phyloP scores from a whole-genome alignment of 2,797 vertebrate genomes.

The Triplophysa bombifrons region DNA sequence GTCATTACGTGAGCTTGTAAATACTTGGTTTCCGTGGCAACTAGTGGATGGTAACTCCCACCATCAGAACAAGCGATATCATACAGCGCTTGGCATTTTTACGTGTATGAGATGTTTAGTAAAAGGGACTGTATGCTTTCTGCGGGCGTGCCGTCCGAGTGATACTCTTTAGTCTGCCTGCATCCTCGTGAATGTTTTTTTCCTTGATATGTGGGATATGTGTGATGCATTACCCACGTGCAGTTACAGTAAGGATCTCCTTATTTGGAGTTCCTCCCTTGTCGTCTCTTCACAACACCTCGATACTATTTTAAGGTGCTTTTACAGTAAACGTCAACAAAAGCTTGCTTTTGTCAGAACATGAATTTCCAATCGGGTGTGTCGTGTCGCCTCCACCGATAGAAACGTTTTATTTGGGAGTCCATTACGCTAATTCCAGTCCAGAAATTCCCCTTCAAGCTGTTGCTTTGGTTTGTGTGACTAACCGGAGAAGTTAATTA shows the following conservation, averaged over 20 bases:
- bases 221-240: conserved; percentile 10
- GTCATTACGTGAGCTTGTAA: neutral
- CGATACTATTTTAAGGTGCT: conserved; percentile 11
- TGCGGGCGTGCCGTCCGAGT: neutral
- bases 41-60: neutral
- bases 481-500: conserved; percentile 3
- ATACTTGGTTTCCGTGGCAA: neutral
- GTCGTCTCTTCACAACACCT: conserved; percentile 13
- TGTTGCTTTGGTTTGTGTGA: conserved; percentile 18
- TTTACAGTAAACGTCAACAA: neutral
- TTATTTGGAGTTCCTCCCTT: conserved; percentile 4
- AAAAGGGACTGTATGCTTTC: neutral
- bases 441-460: conserved; percentile 30
- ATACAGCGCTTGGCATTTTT: neutral
- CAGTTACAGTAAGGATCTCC: conserved; percentile 6
- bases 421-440: conserved; percentile 15
- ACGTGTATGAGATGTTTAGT: neutral
- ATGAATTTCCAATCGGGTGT: conserved; percentile 43
- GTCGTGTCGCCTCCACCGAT: conserved; percentile 25
- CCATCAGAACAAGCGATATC: neutral
- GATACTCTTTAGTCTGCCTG: neutral
- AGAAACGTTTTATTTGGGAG: conserved; percentile 27
- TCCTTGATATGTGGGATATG: neutral
- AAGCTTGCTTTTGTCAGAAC: conserved; percentile 31
- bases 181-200: neutral